Evolutionary conservation across 2,888 invertebrate species (phyloP).

Genomic region (Oscheius sp.): DNA sequence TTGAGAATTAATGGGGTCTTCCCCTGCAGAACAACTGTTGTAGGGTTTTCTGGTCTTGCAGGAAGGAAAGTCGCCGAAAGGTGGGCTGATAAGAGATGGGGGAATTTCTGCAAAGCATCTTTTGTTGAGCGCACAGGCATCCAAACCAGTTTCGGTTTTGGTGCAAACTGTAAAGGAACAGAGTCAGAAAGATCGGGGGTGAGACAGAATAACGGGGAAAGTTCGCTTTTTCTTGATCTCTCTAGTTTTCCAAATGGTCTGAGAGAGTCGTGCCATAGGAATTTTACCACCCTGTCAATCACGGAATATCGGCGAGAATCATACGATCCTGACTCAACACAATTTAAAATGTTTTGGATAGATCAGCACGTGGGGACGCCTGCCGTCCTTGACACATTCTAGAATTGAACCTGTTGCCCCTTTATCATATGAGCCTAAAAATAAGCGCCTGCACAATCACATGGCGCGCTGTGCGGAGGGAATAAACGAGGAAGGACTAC

Average conservation of each 20-base stretch:
- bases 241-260: neutral
- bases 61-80: neutral
- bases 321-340: slow-evolving; percentile 6
- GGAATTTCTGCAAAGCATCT: slow-evolving; percentile 8
- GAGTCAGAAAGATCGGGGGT: no score
- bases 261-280: neutral
- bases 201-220: no score
- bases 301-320: neutral
- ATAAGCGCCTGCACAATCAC: slow-evolving; percentile 13
- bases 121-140: slow-evolving; percentile 2
- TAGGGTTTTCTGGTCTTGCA: no score
- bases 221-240: no score
- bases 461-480: neutral
- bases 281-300: neutral
- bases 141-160: neutral
- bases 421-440: slow-evolving; percentile 6
- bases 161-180: neutral
- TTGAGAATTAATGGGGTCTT: no score
- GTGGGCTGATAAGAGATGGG: slow-evolving; percentile 8
- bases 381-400: slow-evolving; percentile 8
- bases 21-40: neutral
- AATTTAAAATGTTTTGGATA: neutral
- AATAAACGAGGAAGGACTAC: no score
- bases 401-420: slow-evolving; percentile 14
- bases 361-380: neutral